Conservation (phyloP, 2,113 vertebrate genomes). For the Platichthys stellatus region DNA sequence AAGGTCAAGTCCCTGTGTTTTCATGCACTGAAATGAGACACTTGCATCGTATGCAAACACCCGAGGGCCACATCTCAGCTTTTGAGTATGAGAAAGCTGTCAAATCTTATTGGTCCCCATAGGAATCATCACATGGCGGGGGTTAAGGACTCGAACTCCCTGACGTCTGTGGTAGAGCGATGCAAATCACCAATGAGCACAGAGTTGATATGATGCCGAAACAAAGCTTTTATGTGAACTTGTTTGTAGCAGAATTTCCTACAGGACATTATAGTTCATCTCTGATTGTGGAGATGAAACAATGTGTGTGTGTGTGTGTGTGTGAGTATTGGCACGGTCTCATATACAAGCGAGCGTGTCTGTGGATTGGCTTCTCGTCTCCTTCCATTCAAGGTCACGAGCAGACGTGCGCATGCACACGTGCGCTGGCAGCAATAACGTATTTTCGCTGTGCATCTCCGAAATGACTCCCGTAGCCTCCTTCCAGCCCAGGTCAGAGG, state of each 20-base stretch:
- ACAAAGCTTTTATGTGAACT: slow-evolving; percentile 15
- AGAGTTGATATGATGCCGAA: slow-evolving; percentile 2
- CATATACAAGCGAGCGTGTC: slow-evolving; percentile 22
- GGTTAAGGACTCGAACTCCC: slow-evolving; percentile 43
- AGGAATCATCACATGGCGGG: slow-evolving; percentile 53
- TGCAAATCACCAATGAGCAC: neutral
- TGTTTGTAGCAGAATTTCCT: neutral
- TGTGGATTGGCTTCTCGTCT: slow-evolving; percentile 47
- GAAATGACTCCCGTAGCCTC: slow-evolving; percentile 57
- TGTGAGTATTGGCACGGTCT: slow-evolving; percentile 37
- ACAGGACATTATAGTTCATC: neutral
- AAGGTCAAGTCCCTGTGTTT: slow-evolving; percentile 28
- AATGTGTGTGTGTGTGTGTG: slow-evolving; percentile 4
- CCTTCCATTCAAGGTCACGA: slow-evolving; percentile 52
- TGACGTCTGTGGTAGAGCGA: slow-evolving; percentile 24
- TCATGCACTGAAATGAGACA: slow-evolving; percentile 7
- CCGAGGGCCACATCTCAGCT: slow-evolving; percentile 36
- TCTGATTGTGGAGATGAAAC: slow-evolving; percentile 1
- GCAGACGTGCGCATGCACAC: slow-evolving; percentile 5
- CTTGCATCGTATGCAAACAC: slow-evolving; percentile 41
- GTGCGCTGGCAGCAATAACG: slow-evolving; percentile 46
- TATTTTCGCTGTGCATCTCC: slow-evolving; percentile 41
- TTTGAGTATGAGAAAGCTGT: slow-evolving; percentile 60
- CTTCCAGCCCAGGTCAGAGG: slow-evolving; percentile 63
- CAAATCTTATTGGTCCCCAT: slow-evolving; percentile 59